phyloP scores from a whole-genome alignment of 2,113 vertebrate species.

The Choloepus hoffmanni region DNA sequence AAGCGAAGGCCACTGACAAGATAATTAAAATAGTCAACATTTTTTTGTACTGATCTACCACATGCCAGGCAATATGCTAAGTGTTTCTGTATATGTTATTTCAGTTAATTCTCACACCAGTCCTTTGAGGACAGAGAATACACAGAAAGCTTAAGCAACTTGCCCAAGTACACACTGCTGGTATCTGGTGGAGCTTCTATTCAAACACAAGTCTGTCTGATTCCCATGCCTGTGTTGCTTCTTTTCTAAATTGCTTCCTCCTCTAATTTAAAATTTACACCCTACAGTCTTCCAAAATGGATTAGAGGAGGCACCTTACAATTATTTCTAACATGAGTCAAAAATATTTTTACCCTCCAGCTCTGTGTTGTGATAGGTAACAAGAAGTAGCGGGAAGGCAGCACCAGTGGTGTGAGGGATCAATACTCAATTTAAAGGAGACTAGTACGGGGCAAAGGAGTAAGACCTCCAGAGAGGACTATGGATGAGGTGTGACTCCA shows the following conservation, averaged over 20 bases:
- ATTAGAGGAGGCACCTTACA: not conserved
- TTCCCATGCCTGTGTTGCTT: not conserved
- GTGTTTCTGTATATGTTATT: not conserved
- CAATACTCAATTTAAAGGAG: not conserved
- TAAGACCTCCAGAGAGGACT: not conserved
- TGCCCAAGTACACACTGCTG: not conserved
- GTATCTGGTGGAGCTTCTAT: not conserved
- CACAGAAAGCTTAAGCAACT: not conserved
- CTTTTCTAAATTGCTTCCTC: not conserved
- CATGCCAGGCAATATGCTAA: not conserved
- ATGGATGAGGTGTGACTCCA: not conserved
- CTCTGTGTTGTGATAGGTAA: not conserved
- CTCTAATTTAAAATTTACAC: not conserved
- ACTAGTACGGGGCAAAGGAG: not conserved
- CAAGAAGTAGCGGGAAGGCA: not conserved
- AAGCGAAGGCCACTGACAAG: not conserved
- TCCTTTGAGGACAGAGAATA: not conserved
- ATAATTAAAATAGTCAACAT: not conserved
- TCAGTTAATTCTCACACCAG: not conserved
- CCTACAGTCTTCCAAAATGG: not conserved
- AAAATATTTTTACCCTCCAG: constrained; percentile 11
- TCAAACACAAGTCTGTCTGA: not conserved
- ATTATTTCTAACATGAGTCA: not conserved
- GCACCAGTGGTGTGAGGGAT: not conserved
- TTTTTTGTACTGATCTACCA: not conserved